Evolutionary conservation across 1,140 invertebrate species (phyloP).

Genomic region (Drosophila repletoides): DNA sequence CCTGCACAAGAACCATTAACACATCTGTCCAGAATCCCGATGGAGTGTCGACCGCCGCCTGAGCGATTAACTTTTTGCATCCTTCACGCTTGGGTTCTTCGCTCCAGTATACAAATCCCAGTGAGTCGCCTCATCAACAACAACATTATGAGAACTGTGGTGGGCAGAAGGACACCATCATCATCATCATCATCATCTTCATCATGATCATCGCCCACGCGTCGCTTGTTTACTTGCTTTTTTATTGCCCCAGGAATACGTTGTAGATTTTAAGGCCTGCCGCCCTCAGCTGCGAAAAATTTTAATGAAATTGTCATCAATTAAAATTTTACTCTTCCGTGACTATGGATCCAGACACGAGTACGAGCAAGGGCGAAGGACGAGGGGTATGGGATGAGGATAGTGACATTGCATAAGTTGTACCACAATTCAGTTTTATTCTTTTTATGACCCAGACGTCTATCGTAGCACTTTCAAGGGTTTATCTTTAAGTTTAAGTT

Average conservation of each 20-base stretch:
- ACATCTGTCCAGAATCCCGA: constrained; percentile 71
- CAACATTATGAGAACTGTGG: background rate
- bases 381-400: too few relatives aligned
- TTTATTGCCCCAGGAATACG: constrained; percentile 58
- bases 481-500: constrained; percentile 51
- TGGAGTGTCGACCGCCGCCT: constrained; percentile 64
- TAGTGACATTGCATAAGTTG: constrained; percentile 62
- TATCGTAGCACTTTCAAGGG: constrained; percentile 45
- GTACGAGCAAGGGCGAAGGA: too few relatives aligned
- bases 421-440: background rate
- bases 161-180: constrained; percentile 7
- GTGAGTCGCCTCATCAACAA: constrained; percentile 3
- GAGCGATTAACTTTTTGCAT: constrained; percentile 80
- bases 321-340: constrained; percentile 71
- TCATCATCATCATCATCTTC: constrained; percentile 13
- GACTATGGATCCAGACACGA: constrained; percentile 50
- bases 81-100: constrained; percentile 61
- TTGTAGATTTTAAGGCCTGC: constrained; percentile 58
- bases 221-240: constrained; percentile 61
- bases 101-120: constrained; percentile 11
- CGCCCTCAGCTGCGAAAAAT: constrained; percentile 34
- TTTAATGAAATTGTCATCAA: constrained; percentile 82
- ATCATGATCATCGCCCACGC: constrained; percentile 38
- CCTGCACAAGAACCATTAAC: constrained; percentile 59
- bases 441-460: constrained; percentile 68